These are phyloP conservation scores for Scalopus aquaticus DNA, from an alignment of 2,113 vertebrate species.

Conservation along the genomic window DNA sequence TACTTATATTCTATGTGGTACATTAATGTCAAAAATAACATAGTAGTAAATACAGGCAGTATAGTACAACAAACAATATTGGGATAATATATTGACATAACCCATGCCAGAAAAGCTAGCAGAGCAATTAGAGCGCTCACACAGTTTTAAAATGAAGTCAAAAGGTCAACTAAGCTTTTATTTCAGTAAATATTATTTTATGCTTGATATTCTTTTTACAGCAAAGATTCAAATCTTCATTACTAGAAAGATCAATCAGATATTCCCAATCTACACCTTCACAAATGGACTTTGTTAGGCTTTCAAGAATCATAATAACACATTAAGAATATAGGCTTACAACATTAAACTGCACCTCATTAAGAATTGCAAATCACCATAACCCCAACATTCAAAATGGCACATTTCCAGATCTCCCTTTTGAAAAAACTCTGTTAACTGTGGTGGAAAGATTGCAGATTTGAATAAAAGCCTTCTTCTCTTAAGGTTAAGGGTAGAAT, in stretches of 20 bases:
- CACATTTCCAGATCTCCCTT: not conserved
- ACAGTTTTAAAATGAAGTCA: not conserved
- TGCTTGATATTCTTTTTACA: slow-evolving; percentile 24
- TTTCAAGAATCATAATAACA: slow-evolving; percentile 19
- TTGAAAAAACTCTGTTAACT: not conserved
- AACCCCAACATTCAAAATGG: not conserved
- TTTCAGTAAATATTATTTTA: slow-evolving; percentile 47
- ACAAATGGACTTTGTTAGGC: not conserved
- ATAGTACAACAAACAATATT: not conserved
- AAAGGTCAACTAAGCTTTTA: slow-evolving; percentile 40
- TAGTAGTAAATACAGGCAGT: slow-evolving; percentile 17
- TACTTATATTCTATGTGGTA: slow-evolving; percentile 31
- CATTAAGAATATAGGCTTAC: not conserved
- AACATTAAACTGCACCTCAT: not conserved
- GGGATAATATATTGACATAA: slow-evolving; percentile 40
- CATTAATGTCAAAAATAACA: slow-evolving; percentile 59
- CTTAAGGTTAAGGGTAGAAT: not conserved
- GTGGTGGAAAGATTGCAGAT: not conserved
- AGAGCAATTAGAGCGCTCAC: slow-evolving; percentile 41
- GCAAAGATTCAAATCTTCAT: slow-evolving; percentile 16
- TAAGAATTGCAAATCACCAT: not conserved
- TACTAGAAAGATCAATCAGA: not conserved
- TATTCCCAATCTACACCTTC: slow-evolving; percentile 25
- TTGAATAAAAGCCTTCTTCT: not conserved
- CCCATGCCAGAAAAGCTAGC: slow-evolving; percentile 17